These are phyloP conservation scores for Centruroides sculpturatus DNA, from an alignment of 1,140 invertebrate species.

Conservation along the genomic window DNA sequence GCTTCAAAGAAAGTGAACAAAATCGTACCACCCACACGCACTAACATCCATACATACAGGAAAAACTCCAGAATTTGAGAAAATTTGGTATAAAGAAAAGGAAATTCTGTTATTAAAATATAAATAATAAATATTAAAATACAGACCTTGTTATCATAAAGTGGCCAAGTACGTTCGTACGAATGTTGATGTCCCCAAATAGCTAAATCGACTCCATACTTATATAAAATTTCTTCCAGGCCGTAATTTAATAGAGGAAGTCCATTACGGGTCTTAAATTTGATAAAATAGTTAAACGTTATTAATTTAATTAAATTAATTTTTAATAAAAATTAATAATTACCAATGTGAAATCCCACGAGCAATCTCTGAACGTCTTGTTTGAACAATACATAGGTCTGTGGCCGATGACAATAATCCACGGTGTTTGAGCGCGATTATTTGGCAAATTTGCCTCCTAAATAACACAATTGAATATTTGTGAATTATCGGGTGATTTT, in stretches of 20 bases:
- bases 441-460: conserved; percentile 37
- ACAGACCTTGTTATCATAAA: conserved; percentile 25
- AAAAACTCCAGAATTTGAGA: no score
- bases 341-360: not conserved
- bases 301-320: no score
- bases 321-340: no score
- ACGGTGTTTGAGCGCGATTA: conserved; percentile 54
- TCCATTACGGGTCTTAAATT: no score
- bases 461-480: conserved; percentile 2
- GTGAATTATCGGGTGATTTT: no score
- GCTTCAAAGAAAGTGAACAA: no score
- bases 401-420: conserved; percentile 86
- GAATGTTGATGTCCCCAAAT: conserved; percentile 36
- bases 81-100: no score
- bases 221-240: conserved; percentile 35
- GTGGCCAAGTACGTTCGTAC: conserved; percentile 35
- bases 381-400: conserved; percentile 96
- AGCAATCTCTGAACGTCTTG: conserved; percentile 64
- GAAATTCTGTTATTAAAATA: not conserved
- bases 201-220: conserved; percentile 34
- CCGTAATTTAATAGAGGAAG: conserved; percentile 8
- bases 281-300: no score
- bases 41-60: no score
- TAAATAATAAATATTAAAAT: not conserved
- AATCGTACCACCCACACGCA: no score